A percentile compares a stretch with the other conserved stretches of the same genome.
These are phyloP conservation scores for Volucella bombylans DNA, from an alignment of 2,888 invertebrate genomes.

Conservation along the genomic window DNA sequence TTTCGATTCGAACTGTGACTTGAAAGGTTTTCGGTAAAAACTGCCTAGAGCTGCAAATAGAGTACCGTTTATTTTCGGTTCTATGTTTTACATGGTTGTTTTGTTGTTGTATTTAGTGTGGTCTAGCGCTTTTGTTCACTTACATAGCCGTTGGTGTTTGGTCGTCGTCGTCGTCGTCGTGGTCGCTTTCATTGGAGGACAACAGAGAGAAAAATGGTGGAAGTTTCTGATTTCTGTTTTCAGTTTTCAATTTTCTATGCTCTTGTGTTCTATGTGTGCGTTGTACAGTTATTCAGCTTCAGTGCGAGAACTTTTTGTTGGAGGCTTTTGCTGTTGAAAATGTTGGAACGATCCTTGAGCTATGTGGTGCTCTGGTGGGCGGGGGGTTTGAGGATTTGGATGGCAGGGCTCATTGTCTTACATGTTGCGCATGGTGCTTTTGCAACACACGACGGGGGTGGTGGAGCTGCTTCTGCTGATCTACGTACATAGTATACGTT, in stretches of 20 bases:
- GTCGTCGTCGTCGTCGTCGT: no score
- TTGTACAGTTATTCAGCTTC: slow-evolving; percentile 59
- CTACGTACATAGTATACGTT: neutral
- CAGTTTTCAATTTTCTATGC: no score
- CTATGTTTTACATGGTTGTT: slow-evolving; percentile 46
- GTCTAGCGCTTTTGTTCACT: slow-evolving; percentile 2
- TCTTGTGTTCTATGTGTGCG: neutral
- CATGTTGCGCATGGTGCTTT: slow-evolving; percentile 39
- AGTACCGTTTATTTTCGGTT: slow-evolving; percentile 70
- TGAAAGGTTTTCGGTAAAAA: slow-evolving; percentile 39
- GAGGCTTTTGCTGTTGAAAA: neutral
- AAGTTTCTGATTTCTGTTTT: slow-evolving; percentile 8
- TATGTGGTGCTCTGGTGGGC: neutral
- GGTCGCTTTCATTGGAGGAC: slow-evolving; percentile 22
- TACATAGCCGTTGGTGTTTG: slow-evolving; percentile 13
- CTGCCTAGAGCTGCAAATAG: slow-evolving; percentile 29
- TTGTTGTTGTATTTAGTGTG: slow-evolving; percentile 46
- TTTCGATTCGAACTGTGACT: neutral
- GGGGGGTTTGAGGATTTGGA: neutral
- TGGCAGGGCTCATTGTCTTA: slow-evolving; percentile 1
- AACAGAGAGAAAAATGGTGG: slow-evolving; percentile 59
- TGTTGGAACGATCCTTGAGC: slow-evolving; percentile 12
- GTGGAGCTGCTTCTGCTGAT: slow-evolving; percentile 16
- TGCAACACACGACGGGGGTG: neutral
- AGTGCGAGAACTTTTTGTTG: neutral